phyloP scores from a whole-genome alignment of 2,888 invertebrate genomes.

The Pterobdella sp. region DNA sequence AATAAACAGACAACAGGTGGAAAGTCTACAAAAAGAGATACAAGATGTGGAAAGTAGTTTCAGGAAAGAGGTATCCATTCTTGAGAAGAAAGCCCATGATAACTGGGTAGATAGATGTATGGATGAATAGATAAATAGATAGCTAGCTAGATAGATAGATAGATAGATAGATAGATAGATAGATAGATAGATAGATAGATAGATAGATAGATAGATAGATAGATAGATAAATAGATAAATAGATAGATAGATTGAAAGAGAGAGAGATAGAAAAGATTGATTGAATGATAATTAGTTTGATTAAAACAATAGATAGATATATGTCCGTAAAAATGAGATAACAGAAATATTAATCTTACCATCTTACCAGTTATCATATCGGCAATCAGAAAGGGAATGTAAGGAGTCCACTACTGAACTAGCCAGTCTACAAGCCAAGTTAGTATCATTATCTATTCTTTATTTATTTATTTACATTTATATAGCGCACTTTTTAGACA shows the following conservation, averaged over 20 bases:
- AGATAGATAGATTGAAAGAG: background rate
- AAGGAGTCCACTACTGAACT: slow-evolving; percentile 2
- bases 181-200: background rate
- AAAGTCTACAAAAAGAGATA: background rate
- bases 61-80: background rate
- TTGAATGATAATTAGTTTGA: background rate
- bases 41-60: background rate
- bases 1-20: background rate
- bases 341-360: background rate
- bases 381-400: slow-evolving; percentile 1
- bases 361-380: background rate
- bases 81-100: slow-evolving; percentile 7
- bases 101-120: background rate
- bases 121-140: background rate
- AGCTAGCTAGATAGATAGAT: background rate
- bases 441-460: background rate
- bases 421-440: slow-evolving; percentile 2
- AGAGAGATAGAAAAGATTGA: background rate
- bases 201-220: background rate
- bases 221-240: background rate
- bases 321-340: background rate
- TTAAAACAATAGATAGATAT: too few relatives aligned
- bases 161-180: background rate
- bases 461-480: background rate
- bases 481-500: background rate